Conservation (phyloP, 92 coral and sea anemone genomes). For the Diadumene lineata region DNA sequence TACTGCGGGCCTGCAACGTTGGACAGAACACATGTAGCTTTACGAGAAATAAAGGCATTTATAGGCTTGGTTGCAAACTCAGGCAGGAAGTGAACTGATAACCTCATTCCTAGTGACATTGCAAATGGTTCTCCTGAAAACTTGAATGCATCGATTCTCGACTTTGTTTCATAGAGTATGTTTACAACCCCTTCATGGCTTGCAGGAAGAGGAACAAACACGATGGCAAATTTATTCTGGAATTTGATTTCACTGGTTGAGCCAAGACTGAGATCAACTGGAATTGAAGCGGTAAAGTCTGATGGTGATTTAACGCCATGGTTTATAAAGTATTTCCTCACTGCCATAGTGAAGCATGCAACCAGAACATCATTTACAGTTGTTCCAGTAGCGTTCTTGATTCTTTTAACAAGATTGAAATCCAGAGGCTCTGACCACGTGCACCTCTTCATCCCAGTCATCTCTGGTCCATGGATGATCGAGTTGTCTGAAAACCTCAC, state of each 20-base stretch:
- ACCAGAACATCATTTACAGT: constrained; percentile 92
- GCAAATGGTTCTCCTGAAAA: constrained; percentile 83
- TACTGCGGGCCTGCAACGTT: constrained; percentile 90
- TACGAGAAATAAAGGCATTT: constrained; percentile 42
- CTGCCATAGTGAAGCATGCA: constrained; percentile 74
- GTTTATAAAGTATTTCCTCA: constrained; percentile 72
- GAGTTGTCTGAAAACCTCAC: constrained; percentile 58
- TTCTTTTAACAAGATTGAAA: constrained; percentile 62
- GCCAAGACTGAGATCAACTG: constrained; percentile 76
- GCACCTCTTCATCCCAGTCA: constrained; percentile 78
- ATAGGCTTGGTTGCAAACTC: constrained; percentile 53
- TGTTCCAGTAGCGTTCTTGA: constrained; percentile 79
- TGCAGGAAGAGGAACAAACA: constrained; percentile 62
- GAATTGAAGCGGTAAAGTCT: constrained; percentile 71
- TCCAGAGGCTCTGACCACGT: constrained; percentile 75
- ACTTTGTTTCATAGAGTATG: constrained; percentile 69
- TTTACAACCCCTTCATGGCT: constrained; percentile 56
- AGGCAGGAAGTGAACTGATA: constrained; percentile 62
- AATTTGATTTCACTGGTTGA: constrained; percentile 38
- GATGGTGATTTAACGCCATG: constrained; percentile 67
- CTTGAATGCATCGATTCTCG: constrained; percentile 72
- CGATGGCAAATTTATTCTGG: constrained; percentile 76
- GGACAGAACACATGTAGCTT: constrained; percentile 78
- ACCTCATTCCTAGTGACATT: constrained; percentile 47
- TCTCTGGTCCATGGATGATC: constrained; percentile 71